These are phyloP conservation scores for Xanthorhoe spadicearia DNA, from an alignment of 2,888 invertebrate genomes.

Conservation along the genomic window DNA sequence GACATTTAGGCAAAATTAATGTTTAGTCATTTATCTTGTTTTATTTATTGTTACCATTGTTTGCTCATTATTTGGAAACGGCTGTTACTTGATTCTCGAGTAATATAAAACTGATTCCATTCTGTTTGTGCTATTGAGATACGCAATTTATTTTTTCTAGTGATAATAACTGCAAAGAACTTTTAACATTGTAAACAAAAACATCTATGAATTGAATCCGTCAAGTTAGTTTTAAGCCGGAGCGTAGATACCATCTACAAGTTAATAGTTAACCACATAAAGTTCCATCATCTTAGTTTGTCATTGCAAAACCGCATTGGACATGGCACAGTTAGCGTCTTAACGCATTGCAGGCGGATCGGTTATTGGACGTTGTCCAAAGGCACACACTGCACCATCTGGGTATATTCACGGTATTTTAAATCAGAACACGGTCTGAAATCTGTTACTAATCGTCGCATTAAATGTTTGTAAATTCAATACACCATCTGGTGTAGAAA, in stretches of 20 bases:
- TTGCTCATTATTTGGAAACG: conserved; percentile 1
- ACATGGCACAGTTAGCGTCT: conserved; percentile 11
- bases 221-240: neutral
- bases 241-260: neutral
- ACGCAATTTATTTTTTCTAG: neutral
- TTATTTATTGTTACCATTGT: conserved; percentile 28
- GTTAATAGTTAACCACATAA: conserved; percentile 9
- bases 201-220: neutral
- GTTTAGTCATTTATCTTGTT: conserved; percentile 32
- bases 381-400: conserved; percentile 5
- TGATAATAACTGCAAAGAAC: neutral
- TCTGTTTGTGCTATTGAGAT: neutral
- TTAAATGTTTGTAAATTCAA: conserved; percentile 21
- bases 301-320: conserved; percentile 20
- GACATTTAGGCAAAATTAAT: conserved; percentile 36
- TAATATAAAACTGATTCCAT: neutral
- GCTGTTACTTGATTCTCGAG: conserved; percentile 2
- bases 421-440: neutral
- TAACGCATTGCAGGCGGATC: conserved; percentile 16
- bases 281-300: conserved; percentile 9
- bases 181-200: neutral
- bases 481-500: conserved; percentile 45
- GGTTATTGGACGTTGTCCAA: conserved; percentile 22
- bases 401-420: neutral
- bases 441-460: conserved; percentile 5